Conservation (phyloP, 2,113 vertebrate genomes). For the Cariama cristata region DNA sequence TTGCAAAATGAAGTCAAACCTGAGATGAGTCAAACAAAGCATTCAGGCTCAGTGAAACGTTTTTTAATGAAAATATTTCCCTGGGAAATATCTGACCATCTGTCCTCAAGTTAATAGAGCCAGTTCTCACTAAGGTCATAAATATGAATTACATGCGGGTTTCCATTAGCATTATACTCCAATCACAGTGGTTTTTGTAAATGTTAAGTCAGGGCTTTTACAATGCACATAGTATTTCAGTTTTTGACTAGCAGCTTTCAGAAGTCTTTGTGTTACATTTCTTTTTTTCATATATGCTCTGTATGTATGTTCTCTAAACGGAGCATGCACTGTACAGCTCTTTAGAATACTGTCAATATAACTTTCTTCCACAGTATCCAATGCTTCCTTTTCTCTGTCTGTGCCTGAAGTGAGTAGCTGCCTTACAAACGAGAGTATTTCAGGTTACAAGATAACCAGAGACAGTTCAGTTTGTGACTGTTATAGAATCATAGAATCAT, state of each 20-base stretch:
- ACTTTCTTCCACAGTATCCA: neutral
- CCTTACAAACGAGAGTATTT: neutral
- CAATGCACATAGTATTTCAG: neutral
- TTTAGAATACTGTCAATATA: neutral
- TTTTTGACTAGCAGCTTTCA: neutral
- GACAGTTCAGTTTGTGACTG: neutral
- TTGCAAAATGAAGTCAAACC: conserved; percentile 18
- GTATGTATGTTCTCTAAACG: neutral
- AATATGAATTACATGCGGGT: neutral
- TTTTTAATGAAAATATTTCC: conserved; percentile 28
- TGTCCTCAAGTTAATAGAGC: conserved; percentile 14
- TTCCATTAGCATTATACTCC: neutral
- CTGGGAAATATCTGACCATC: neutral
- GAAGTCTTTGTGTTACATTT: neutral
- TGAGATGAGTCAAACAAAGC: conserved; percentile 38
- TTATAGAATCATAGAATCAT: too few relatives aligned
- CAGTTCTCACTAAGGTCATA: neutral
- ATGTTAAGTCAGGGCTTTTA: neutral
- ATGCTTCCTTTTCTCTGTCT: neutral
- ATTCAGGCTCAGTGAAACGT: neutral
- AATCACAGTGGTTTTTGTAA: neutral
- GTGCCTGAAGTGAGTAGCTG: neutral
- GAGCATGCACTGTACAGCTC: neutral
- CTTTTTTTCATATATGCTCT: neutral
- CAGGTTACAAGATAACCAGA: neutral